These are phyloP conservation scores for Speoplatyrhinus poulsoni DNA, from an alignment of 2,113 vertebrate genomes.

Conservation along the genomic window DNA sequence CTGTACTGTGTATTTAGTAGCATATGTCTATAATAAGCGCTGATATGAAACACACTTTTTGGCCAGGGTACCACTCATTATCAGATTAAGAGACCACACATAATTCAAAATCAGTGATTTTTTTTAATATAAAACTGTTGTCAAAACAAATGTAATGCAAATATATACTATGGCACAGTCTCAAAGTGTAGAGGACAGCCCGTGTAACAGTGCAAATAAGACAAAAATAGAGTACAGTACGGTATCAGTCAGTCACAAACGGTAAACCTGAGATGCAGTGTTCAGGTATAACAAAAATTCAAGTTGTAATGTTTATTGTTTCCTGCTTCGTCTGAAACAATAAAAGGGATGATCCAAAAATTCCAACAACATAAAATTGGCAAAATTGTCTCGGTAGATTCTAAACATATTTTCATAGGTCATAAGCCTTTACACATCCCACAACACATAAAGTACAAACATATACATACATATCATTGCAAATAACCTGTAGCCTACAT, in stretches of 20 bases:
- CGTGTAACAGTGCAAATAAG: slow-evolving; percentile 49
- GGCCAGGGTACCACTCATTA: slow-evolving; percentile 30
- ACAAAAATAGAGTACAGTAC: slow-evolving; percentile 53
- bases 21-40: slow-evolving; percentile 45
- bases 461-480: background rate
- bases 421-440: background rate
- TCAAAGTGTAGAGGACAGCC: slow-evolving; percentile 18
- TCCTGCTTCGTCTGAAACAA: slow-evolving; percentile 23
- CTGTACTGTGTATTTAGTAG: slow-evolving; percentile 36
- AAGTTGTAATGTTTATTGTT: slow-evolving; percentile 7
- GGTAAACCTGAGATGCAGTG: slow-evolving; percentile 63
- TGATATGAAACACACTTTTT: slow-evolving; percentile 38
- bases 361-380: background rate
- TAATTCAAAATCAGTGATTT: slow-evolving; percentile 2
- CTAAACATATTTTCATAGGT: too few species aligned
- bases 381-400: background rate
- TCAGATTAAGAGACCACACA: slow-evolving; percentile 33
- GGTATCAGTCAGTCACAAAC: slow-evolving; percentile 35
- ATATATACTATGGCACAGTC: slow-evolving; percentile 15
- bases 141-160: slow-evolving; percentile 26
- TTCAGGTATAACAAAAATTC: slow-evolving; percentile 14
- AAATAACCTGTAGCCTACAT: slow-evolving; percentile 1
- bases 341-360: slow-evolving; percentile 8
- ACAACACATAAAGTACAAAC: background rate
- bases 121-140: slow-evolving; percentile 38